Percentiles rank a stretch among this genome's conserved stretches.
These are phyloP conservation scores for Micrasema longulum DNA, from an alignment of 1,140 invertebrate genomes.

Conservation along the genomic window DNA sequence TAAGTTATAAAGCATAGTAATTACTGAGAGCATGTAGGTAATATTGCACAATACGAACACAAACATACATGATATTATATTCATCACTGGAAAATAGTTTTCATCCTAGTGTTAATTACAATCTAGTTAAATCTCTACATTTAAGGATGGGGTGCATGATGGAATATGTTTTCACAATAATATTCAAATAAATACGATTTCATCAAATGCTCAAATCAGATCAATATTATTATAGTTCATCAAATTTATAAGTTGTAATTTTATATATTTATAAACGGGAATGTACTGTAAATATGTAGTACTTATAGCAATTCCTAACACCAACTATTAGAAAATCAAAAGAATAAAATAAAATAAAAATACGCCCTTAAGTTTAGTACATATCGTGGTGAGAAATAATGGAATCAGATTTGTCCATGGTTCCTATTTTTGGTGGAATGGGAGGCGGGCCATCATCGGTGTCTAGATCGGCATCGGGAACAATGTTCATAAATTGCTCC, in stretches of 20 bases:
- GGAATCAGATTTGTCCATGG: constrained; percentile 47
- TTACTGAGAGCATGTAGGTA: background rate
- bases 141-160: too few species aligned
- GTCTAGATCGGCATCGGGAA: constrained; percentile 43
- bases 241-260: background rate
- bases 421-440: constrained; percentile 49
- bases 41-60: constrained; percentile 26
- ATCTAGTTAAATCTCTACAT: constrained; percentile 18
- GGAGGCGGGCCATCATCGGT: constrained; percentile 50
- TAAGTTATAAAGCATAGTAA: background rate
- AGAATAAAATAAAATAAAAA: too few species aligned
- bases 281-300: too few species aligned
- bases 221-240: background rate
- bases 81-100: constrained; percentile 36
- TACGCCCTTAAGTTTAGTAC: too few species aligned
- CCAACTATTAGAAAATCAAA: too few species aligned
- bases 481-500: constrained; percentile 50
- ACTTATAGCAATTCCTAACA: too few species aligned
- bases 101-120: constrained; percentile 22
- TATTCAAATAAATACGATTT: constrained; percentile 12
- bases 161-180: constrained; percentile 6
- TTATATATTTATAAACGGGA: background rate
- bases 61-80: constrained; percentile 30
- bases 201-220: constrained; percentile 5
- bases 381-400: constrained; percentile 33